These are phyloP conservation scores for Corythornis leucogaster DNA, from an alignment of 2,797 vertebrate genomes.

Conservation along the genomic window DNA sequence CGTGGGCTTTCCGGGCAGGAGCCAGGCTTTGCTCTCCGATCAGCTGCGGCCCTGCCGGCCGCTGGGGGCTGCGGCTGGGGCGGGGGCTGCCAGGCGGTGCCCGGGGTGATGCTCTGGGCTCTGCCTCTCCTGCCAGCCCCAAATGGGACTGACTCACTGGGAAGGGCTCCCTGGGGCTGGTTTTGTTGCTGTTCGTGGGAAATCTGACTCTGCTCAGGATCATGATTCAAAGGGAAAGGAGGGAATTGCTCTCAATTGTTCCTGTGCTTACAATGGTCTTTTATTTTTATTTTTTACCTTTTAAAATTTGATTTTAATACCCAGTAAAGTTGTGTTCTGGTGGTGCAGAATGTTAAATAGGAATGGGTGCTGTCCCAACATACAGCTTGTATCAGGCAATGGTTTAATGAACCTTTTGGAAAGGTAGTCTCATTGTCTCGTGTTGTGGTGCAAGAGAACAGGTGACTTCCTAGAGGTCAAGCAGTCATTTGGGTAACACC, in stretches of 20 bases:
- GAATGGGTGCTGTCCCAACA: neutral
- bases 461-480: neutral
- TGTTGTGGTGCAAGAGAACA: neutral
- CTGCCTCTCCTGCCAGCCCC: neutral
- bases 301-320: neutral
- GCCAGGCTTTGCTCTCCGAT: neutral
- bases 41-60: rapidly evolving
- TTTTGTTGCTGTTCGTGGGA: neutral
- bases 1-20: slow-evolving; percentile 27
- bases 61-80: neutral
- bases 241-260: neutral
- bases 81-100: neutral
- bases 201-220: neutral
- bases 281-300: neutral
- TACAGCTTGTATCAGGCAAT: neutral
- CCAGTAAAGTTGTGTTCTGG: neutral
- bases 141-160: neutral
- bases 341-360: rapidly evolving
- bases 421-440: neutral
- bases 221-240: neutral
- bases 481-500: neutral
- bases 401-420: neutral
- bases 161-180: neutral
- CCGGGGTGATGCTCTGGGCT: neutral
- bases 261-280: neutral